Percentiles rank a stretch among this genome's conserved stretches.
These are phyloP conservation scores for Scelioninae gen. 1 DNA, from an alignment of 2,888 invertebrate genomes.

Conservation along the genomic window DNA sequence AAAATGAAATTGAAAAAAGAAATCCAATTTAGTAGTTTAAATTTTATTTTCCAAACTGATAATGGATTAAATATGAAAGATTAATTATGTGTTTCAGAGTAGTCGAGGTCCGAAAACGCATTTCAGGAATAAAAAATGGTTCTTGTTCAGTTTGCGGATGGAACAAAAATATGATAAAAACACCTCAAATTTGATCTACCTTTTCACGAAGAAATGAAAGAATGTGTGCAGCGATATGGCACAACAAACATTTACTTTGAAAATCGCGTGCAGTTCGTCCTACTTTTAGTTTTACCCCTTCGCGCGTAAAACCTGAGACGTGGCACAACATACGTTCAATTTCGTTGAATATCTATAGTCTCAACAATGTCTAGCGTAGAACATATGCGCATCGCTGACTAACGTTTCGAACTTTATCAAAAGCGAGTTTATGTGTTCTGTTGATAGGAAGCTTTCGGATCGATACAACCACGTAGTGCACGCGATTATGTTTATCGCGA, in stretches of 20 bases:
- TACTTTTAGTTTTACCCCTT: constrained; percentile 68
- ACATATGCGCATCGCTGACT: constrained; percentile 70
- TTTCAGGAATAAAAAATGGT: no score
- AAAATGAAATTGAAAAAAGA: no score
- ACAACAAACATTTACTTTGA: constrained; percentile 70
- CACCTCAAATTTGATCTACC: constrained; percentile 51
- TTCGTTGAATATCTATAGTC: constrained; percentile 69
- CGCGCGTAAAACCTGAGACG: constrained; percentile 67
- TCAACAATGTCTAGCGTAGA: constrained; percentile 64
- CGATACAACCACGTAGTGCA: constrained; percentile 68
- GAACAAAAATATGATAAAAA: constrained; percentile 35
- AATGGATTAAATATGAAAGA: no score
- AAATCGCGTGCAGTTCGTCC: constrained; percentile 70
- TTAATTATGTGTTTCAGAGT: no score
- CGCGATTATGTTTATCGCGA: constrained; percentile 71
- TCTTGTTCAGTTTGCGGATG: constrained; percentile 16
- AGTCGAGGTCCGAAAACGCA: no score
- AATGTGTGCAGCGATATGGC: constrained; percentile 63
- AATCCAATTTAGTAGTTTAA: no score
- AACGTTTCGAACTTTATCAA: constrained; percentile 71
- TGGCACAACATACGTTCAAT: constrained; percentile 68
- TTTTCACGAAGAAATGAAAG: constrained; percentile 59
- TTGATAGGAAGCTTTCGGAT: constrained; percentile 69
- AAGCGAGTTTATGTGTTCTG: constrained; percentile 70
- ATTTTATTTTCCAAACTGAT: no score